A percentile compares a stretch with the other conserved stretches of the same genome.
phyloP scores from a whole-genome alignment of 1,140 invertebrate genomes.

The Megathymus violae region DNA sequence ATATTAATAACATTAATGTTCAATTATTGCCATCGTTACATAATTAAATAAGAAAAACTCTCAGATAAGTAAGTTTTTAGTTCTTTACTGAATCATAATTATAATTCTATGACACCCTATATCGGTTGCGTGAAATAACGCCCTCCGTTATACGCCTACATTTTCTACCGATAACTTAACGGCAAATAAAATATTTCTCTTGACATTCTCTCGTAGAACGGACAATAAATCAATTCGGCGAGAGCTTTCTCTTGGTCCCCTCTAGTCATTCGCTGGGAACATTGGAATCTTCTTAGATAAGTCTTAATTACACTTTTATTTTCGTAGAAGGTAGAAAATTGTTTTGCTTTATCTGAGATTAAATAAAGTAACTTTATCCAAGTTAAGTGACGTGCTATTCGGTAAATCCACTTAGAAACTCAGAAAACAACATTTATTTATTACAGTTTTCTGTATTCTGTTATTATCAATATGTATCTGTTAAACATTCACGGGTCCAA shows the following conservation, averaged over 20 bases:
- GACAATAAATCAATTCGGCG: slow-evolving; percentile 32
- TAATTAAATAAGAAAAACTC: no score
- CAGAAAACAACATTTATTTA: no score
- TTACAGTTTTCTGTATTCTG: no score
- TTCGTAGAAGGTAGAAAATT: not conserved
- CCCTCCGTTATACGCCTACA: not conserved
- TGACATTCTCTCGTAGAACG: slow-evolving; percentile 14
- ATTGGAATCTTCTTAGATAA: slow-evolving; percentile 33
- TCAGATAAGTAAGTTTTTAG: no score
- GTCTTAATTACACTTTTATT: slow-evolving; percentile 27
- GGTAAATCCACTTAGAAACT: no score
- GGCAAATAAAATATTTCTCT: slow-evolving; percentile 22
- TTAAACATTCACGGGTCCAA: no score
- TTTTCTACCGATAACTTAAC: slow-evolving; percentile 22
- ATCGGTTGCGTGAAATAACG: not conserved
- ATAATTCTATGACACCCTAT: not conserved
- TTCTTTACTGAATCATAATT: no score
- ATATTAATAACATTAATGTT: no score
- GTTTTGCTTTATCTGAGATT: slow-evolving; percentile 1
- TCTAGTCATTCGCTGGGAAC: slow-evolving; percentile 28
- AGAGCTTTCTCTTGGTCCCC: slow-evolving; percentile 26
- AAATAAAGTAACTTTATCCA: not conserved
- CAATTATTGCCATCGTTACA: no score
- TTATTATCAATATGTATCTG: no score
- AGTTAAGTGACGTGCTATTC: no score